These are phyloP conservation scores for Indicator maculatus DNA, from an alignment of 2,113 vertebrate genomes.

Conservation along the genomic window DNA sequence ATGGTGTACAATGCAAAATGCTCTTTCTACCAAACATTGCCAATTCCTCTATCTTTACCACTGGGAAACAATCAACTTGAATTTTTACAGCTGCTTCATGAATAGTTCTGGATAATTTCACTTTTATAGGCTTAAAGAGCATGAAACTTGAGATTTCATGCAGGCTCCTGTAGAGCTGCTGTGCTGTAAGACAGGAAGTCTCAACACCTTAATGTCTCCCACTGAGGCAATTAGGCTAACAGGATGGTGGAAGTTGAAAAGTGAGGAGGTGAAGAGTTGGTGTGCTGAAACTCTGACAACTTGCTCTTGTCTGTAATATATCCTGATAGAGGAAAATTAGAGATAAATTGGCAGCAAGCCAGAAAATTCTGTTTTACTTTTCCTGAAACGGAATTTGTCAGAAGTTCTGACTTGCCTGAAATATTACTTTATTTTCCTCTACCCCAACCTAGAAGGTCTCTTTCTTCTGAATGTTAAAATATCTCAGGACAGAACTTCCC, in stretches of 20 bases:
- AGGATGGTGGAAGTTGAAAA: background rate
- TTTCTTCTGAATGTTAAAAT: background rate
- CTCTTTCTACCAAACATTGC: background rate
- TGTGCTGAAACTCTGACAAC: background rate
- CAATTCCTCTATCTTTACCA: background rate
- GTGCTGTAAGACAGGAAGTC: background rate
- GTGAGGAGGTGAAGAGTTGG: background rate
- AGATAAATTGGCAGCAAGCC: background rate
- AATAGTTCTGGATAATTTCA: constrained; percentile 13
- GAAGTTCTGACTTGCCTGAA: background rate
- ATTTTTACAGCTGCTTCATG: constrained; percentile 16
- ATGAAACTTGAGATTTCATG: background rate
- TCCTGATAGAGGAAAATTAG: background rate
- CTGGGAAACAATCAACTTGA: background rate
- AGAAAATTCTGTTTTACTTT: background rate
- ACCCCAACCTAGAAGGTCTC: background rate
- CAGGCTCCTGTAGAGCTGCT: background rate
- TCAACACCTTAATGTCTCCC: background rate
- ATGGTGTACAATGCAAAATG: background rate
- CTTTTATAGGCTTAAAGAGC: background rate
- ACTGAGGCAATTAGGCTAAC: background rate
- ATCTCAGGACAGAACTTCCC: background rate
- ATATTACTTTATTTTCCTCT: background rate
- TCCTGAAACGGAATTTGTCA: background rate
- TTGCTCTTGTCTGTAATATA: background rate